Evolutionary conservation across 2,888 invertebrate genomes (phyloP).

Genomic region (Nysson spinosus): DNA sequence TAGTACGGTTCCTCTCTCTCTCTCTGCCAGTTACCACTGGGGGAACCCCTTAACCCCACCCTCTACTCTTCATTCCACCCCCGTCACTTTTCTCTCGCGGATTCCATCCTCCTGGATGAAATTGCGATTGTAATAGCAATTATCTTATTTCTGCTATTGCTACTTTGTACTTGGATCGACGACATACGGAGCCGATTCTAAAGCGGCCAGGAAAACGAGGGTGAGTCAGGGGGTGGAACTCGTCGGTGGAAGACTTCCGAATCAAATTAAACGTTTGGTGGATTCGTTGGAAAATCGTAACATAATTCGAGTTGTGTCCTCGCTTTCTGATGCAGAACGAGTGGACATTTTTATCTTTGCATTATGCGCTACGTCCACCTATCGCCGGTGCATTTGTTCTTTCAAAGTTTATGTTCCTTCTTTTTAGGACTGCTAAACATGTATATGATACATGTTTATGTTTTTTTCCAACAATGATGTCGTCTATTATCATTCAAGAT

Average conservation of each 20-base stretch:
- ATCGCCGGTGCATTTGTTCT: no score
- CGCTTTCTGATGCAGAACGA: conserved; percentile 53
- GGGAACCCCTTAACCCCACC: conserved; percentile 12
- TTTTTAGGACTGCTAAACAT: no score
- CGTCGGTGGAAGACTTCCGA: conserved; percentile 36
- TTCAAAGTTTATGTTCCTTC: no score
- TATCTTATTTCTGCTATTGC: conserved; percentile 67
- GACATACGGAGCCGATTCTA: conserved; percentile 50
- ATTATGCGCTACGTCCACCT: no score
- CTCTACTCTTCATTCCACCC: conserved; percentile 8
- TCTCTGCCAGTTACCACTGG: conserved; percentile 39
- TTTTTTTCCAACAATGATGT: no score
- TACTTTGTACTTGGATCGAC: conserved; percentile 64
- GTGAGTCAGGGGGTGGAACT: background rate
- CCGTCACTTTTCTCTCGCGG: conserved; percentile 3
- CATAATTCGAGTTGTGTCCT: conserved; percentile 57
- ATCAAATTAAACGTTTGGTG: conserved; percentile 60
- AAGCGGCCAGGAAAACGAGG: conserved; percentile 38
- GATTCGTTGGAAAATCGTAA: conserved; percentile 44
- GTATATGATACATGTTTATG: no score
- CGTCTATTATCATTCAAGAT: no score
- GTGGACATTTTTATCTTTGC: conserved; percentile 49
- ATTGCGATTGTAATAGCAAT: conserved; percentile 73
- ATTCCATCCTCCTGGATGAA: conserved; percentile 54
- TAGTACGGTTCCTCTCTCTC: conserved; percentile 51